Base-by-base conservation (phyloP, 1,140 invertebrate species). In the Neuroterus valhalla region DNA sequence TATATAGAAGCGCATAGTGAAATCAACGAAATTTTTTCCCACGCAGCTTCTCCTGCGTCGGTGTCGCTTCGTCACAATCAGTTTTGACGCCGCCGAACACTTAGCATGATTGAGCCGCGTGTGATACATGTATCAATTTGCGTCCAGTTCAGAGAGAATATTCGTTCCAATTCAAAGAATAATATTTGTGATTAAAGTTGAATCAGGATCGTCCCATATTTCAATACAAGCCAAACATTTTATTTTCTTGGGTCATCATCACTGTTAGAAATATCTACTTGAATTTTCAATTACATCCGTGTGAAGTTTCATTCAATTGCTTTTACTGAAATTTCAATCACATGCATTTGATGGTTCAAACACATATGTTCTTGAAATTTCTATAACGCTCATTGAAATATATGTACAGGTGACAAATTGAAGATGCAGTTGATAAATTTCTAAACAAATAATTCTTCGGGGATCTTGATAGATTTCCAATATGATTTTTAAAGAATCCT, bases 11-110 rank as follows among this genome's bases (percentile, higher is more conserved):
- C 26, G n/a, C 15, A 26, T 38, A 55, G 23, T 21, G 55, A 62
- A 31, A 3, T 62, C 55, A 62, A 17, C 21, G 55, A 62, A 23
- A 62, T 62, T 31, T 38, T 23, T 62, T 62, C 55, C 55, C 55
- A 62, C 55, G 55, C 55, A 62, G 23, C 55, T 62, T 31, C 23
- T 15, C 31, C n/a, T n/a, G n/a, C n/a, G n/a, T 62, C 55, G 52
- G 12, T n/a, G 21, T 55, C 23, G 52, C 21, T 26, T 14, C 3
- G 52, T 62, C 55, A 62, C 55, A 62, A 62, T 62, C 55, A 62
- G 23, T 62, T 38, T 62, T 62, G 26, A 62, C 55, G n/a, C 55
- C 55, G 55, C 55, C 31, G 31, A 62, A 26, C 55, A 38, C 31
- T 62, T 62, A 62, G 26, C 31, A 15, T 62, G 31, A 62, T 62